phyloP scores from a whole-genome alignment of 2,888 invertebrate species.

The Tiphia femorata region DNA sequence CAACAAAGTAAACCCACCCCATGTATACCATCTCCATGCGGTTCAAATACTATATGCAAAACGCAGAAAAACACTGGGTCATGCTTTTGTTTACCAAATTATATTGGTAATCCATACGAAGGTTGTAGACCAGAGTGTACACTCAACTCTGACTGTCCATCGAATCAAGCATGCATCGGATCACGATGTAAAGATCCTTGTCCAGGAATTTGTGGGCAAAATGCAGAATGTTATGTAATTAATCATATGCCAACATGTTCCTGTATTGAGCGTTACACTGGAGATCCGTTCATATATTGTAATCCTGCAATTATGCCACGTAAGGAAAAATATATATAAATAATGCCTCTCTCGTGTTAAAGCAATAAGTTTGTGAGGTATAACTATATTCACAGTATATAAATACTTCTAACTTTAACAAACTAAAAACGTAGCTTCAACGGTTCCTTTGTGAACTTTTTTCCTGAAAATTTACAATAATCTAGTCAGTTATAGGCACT shows the following conservation, averaged over 20 bases:
- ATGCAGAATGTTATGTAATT: conserved; percentile 69
- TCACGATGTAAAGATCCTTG: conserved; percentile 86
- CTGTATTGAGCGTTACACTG: conserved; percentile 64
- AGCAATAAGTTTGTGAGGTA: too few species aligned
- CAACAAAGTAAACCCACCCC: conserved; percentile 63
- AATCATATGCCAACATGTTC: conserved; percentile 70
- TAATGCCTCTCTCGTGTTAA: too few species aligned
- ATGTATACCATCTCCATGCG: conserved; percentile 81
- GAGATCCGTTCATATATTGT: conserved; percentile 75
- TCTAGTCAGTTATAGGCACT: too few species aligned
- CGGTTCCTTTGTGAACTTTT: too few species aligned
- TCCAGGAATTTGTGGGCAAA: conserved; percentile 77
- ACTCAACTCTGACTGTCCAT: conserved; percentile 81
- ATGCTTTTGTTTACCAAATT: conserved; percentile 81
- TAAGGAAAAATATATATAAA: conserved; percentile 75
- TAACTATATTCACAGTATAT: too few species aligned
- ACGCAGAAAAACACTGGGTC: conserved; percentile 80
- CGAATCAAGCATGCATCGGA: conserved; percentile 80
- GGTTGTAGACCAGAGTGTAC: conserved; percentile 85
- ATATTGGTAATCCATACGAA: conserved; percentile 79
- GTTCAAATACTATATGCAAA: conserved; percentile 82
- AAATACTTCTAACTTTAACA: conserved; percentile 72
- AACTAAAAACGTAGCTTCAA: neutral
- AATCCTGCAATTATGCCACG: conserved; percentile 75
- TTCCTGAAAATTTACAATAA: too few species aligned